phyloP scores from a whole-genome alignment of 2,113 vertebrate species.

The Orthonyx spaldingii region DNA sequence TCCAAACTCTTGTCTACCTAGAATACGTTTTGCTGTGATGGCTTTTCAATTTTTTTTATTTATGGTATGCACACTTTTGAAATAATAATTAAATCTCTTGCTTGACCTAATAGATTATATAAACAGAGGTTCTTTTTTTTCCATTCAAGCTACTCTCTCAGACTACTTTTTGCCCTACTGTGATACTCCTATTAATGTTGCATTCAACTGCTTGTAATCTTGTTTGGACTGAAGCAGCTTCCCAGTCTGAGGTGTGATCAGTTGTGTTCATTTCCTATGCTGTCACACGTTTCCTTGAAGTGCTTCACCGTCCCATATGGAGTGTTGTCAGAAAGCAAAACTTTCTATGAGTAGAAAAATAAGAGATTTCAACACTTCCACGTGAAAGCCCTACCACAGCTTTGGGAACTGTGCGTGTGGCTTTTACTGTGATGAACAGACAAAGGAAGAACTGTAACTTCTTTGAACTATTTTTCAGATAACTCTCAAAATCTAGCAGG shows the following conservation, averaged over 20 bases:
- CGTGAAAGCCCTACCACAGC: background rate
- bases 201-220: conserved; percentile 3
- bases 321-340: conserved; percentile 30
- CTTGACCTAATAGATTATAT: background rate
- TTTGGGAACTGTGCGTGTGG: background rate
- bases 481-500: background rate
- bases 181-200: background rate
- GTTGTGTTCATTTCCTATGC: background rate
- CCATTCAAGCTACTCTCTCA: background rate
- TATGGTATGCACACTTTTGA: background rate
- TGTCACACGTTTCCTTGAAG: conserved; percentile 18
- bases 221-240: background rate
- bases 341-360: background rate
- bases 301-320: background rate
- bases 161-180: background rate
- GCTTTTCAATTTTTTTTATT: background rate
- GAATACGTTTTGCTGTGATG: background rate
- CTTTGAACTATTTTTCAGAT: conserved; percentile 27
- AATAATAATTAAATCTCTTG: background rate
- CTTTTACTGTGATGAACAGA: background rate
- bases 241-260: conserved; percentile 12
- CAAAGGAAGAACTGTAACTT: background rate
- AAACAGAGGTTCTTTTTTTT: background rate
- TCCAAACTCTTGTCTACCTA: background rate
- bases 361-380: background rate